A percentile compares a stretch with the other conserved stretches of the same genome.
Conservation (phyloP, 2,797 vertebrate species). For the Valencia hispanica region DNA sequence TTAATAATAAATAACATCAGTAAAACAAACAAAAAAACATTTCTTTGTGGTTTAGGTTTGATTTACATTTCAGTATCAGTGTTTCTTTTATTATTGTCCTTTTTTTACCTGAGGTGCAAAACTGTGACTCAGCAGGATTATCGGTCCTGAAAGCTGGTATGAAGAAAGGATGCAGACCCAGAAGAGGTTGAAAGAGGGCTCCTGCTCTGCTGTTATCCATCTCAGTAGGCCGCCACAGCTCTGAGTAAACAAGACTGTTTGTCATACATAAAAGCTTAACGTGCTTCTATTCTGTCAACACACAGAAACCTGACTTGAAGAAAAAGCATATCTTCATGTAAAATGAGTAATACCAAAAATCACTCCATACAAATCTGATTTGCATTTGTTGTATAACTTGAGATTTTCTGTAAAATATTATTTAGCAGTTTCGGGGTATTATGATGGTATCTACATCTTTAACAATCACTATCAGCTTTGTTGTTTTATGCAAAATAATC, state of each 20-base stretch:
- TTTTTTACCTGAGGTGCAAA: conserved; percentile 83
- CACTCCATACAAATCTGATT: neutral
- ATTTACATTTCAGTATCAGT: neutral
- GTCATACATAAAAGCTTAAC: conserved; percentile 15
- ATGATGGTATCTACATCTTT: neutral
- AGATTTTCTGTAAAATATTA: neutral
- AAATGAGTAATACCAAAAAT: neutral
- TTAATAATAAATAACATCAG: neutral
- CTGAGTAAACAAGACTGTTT: conserved; percentile 70
- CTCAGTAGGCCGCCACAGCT: conserved; percentile 90
- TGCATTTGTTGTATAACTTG: neutral
- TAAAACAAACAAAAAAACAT: neutral
- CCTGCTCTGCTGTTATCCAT: conserved; percentile 79
- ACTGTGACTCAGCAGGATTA: conserved; percentile 81
- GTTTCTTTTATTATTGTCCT: neutral
- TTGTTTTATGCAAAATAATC: neutral
- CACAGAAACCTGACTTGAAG: neutral
- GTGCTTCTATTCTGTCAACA: conserved; percentile 12
- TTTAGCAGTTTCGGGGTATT: neutral
- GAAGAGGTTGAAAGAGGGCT: conserved; percentile 87
- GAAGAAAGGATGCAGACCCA: conserved; percentile 89
- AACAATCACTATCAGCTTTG: neutral
- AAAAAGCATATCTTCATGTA: neutral
- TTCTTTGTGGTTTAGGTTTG: conserved; percentile 3
- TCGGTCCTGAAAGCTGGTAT: conserved; percentile 83